Conservation (phyloP, 1,140 invertebrate species). For the Oncopodura yosiiana region DNA sequence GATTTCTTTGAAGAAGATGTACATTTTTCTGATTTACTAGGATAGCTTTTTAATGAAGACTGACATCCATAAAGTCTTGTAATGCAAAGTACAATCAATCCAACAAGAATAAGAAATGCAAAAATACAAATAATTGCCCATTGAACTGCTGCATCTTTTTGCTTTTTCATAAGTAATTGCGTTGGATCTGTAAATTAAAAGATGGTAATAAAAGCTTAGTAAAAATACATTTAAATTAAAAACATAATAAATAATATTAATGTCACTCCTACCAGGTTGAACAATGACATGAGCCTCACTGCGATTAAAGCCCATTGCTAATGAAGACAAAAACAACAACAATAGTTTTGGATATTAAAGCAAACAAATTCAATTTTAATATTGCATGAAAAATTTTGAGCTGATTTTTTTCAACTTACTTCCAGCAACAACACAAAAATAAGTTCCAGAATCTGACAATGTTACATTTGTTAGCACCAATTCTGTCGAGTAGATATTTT, state of each 20-base stretch:
- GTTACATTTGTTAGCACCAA: conserved; percentile 26
- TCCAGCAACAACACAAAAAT: conserved; percentile 22
- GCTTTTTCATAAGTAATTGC: neutral
- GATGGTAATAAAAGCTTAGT: neutral
- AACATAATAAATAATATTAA: neutral
- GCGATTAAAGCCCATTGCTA: conserved; percentile 18
- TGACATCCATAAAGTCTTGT: conserved; percentile 15
- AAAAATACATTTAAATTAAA: neutral
- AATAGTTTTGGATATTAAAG: neutral
- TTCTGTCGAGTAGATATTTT: conserved; percentile 19
- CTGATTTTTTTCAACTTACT: conserved; percentile 1
- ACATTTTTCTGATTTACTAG: neutral
- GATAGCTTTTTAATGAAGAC: conserved; percentile 9
- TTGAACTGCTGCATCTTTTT: conserved; percentile 17
- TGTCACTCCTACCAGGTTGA: conserved; percentile 5
- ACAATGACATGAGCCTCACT: conserved; percentile 14
- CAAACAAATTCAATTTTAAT: neutral
- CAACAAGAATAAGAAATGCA: conserved; percentile 19
- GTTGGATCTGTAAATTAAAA: neutral
- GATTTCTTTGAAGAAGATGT: too few species aligned
- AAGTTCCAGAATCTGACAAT: conserved; percentile 16
- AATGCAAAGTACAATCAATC: conserved; percentile 9
- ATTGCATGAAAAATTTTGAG: neutral
- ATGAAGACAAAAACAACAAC: neutral
- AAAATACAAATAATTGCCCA: conserved; percentile 19